Evolutionary conservation across 2,888 invertebrate genomes (phyloP).

Genomic region (Liopterus haemorrhoidalis): DNA sequence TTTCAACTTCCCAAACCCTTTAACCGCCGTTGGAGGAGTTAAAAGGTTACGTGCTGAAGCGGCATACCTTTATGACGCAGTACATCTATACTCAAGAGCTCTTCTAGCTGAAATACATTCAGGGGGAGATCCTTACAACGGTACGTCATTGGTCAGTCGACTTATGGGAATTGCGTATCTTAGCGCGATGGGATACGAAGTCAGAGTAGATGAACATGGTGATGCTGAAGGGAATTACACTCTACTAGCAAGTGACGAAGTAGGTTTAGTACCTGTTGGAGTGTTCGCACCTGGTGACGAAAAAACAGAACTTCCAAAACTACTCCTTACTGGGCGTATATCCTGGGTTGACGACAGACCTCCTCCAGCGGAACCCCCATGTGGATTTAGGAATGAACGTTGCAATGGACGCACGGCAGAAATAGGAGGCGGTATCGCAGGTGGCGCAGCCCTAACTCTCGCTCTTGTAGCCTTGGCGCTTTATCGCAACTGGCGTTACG

Average conservation of each 20-base stretch:
- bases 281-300: constrained; percentile 56
- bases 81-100: constrained; percentile 84
- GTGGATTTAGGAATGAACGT: constrained; percentile 79
- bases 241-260: constrained; percentile 58
- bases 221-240: constrained; percentile 94
- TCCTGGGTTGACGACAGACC: constrained; percentile 69
- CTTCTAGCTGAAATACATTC: constrained; percentile 62
- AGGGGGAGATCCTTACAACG: constrained; percentile 69
- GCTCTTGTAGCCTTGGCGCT: constrained; percentile 68
- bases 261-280: constrained; percentile 75
- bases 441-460: constrained; percentile 65
- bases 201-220: constrained; percentile 87
- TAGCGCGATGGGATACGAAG: constrained; percentile 84
- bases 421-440: constrained; percentile 74
- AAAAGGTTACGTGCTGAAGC: constrained; percentile 80
- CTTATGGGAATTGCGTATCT: constrained; percentile 73
- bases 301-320: no score
- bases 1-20: constrained; percentile 80
- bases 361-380: constrained; percentile 78
- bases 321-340: constrained; percentile 65
- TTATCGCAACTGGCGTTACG: constrained; percentile 88
- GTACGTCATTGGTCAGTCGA: constrained; percentile 70
- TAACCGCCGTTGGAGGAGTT: constrained; percentile 63
- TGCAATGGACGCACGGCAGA: constrained; percentile 75
- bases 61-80: constrained; percentile 89